These are phyloP conservation scores for Eurytoma californica DNA, from an alignment of 2,888 invertebrate genomes.

Conservation along the genomic window DNA sequence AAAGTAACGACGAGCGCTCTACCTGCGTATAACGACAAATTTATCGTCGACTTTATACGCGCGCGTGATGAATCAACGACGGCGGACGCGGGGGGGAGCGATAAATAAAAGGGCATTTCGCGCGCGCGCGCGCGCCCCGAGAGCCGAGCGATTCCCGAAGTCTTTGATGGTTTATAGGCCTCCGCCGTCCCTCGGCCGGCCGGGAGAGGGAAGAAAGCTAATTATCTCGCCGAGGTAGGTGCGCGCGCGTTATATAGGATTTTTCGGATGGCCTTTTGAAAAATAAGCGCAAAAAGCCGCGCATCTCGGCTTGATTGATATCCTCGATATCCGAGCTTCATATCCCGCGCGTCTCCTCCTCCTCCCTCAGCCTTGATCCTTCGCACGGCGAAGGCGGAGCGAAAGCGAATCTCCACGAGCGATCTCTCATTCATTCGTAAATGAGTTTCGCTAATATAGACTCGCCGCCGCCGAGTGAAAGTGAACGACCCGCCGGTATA, in stretches of 20 bases:
- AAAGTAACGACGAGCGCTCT: background rate
- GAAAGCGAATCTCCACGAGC: slow-evolving; percentile 53
- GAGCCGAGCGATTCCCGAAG: slow-evolving; percentile 15
- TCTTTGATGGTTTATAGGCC: slow-evolving; percentile 55
- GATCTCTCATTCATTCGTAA: slow-evolving; percentile 57
- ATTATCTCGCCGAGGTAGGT: slow-evolving; percentile 46
- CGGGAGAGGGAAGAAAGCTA: slow-evolving; percentile 48
- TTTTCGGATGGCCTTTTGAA: slow-evolving; percentile 46
- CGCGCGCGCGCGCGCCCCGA: slow-evolving; percentile 12
- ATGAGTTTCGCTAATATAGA: slow-evolving; percentile 60
- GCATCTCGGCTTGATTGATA: slow-evolving; percentile 55
- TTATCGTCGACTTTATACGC: slow-evolving; percentile 26
- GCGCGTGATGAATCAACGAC: slow-evolving; percentile 43
- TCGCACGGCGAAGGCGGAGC: slow-evolving; percentile 54
- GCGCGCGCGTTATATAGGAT: slow-evolving; percentile 28
- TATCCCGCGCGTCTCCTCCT: slow-evolving; percentile 23
- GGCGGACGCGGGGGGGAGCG: slow-evolving; percentile 14
- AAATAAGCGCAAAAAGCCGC: slow-evolving; percentile 46
- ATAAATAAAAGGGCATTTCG: slow-evolving; percentile 54
- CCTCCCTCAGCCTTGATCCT: slow-evolving; percentile 48
- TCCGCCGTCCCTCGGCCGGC: slow-evolving; percentile 12
- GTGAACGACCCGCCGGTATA: slow-evolving; percentile 44
- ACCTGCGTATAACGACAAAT: slow-evolving; percentile 33
- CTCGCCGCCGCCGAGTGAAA: slow-evolving; percentile 34
- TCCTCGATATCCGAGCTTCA: slow-evolving; percentile 53